Evolutionary conservation across 2,888 invertebrate genomes (phyloP), one percentile per base, ranked within the genome.

Genomic region (Caenorhabditis sp.): DNA sequence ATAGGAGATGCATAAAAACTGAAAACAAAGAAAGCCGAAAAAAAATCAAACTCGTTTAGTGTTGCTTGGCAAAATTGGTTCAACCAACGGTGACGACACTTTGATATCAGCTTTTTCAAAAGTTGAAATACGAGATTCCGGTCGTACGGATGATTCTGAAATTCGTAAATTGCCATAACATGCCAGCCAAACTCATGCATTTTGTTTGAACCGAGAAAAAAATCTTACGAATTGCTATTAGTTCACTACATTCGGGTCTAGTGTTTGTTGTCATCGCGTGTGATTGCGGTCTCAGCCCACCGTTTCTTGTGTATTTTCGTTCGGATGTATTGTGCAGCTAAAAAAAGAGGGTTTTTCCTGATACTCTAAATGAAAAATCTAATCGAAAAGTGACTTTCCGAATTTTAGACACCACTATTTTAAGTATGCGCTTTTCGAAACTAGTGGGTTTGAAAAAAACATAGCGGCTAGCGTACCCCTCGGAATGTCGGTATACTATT

Each of bases 241-340:
- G 66, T 54, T 74, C 74, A 53, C 74, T 74, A 55, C 66, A 74
- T 58, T 74, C 74, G 17, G 55, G 69, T 24, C 74, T 49, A n/a
- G 69, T 69, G 37, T 60, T 66, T 5, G 73, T 73, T 2, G 68
- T 73, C 0, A 68, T 5, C 5, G 66, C 74, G 53, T 74, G 74
- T n/a, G 69, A 69, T 3, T 59, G 36, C 27, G 58, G 62, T 5
- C 73, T 64, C 17, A 68, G 23, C 37, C 64, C 64, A 23, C 66
- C 69, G 23, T 24, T 62, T 19, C 69, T n/a, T 1, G 75, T 75
- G 27, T 64, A 64, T n/a, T 70, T 74, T 10, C 69, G 53, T 58
- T 74, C 74, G n/a, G 74, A 69, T 1, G 74, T 58, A 19, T 74
- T 61, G 36, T 74, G 74, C 0, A 74, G 61, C 69, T 74, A 53